These are phyloP conservation scores for Aplysia californica DNA, from an alignment of 1,140 invertebrate species.

Conservation along the genomic window DNA sequence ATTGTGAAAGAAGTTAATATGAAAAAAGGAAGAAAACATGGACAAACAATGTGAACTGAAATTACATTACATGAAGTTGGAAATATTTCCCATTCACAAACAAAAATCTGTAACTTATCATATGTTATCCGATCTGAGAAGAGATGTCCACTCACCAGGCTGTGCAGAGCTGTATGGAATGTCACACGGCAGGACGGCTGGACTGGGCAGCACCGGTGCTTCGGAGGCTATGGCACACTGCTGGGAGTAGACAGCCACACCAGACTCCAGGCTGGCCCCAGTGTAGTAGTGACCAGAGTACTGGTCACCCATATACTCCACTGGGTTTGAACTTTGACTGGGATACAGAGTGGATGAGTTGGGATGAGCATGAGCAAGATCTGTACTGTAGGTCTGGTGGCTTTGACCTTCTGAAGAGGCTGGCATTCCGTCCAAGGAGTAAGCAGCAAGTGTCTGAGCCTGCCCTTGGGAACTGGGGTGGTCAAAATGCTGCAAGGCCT, in stretches of 20 bases:
- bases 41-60: too few relatives aligned
- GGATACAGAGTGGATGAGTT: slow-evolving; percentile 7
- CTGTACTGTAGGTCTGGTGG: slow-evolving; percentile 2
- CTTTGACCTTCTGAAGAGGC: too few relatives aligned
- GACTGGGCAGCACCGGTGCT: slow-evolving; percentile 2
- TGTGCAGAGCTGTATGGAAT: slow-evolving; percentile 18
- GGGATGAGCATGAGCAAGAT: background rate
- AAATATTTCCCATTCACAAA: too few relatives aligned
- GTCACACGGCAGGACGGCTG: slow-evolving; percentile 2
- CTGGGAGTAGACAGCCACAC: slow-evolving; percentile 10
- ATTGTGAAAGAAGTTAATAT: too few relatives aligned
- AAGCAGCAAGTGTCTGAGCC: background rate
- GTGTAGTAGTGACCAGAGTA: slow-evolving; percentile 6
- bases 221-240: slow-evolving; percentile 25
- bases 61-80: too few relatives aligned
- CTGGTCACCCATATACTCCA: slow-evolving; percentile 8
- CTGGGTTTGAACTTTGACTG: background rate
- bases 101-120: too few relatives aligned
- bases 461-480: background rate
- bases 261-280: background rate
- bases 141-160: too few relatives aligned
- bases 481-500: background rate
- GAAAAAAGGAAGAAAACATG: too few relatives aligned
- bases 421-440: slow-evolving; percentile 5
- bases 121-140: too few relatives aligned